Evolutionary conservation across 2,888 invertebrate genomes (phyloP).

Genomic region (Dynastes tityus): DNA sequence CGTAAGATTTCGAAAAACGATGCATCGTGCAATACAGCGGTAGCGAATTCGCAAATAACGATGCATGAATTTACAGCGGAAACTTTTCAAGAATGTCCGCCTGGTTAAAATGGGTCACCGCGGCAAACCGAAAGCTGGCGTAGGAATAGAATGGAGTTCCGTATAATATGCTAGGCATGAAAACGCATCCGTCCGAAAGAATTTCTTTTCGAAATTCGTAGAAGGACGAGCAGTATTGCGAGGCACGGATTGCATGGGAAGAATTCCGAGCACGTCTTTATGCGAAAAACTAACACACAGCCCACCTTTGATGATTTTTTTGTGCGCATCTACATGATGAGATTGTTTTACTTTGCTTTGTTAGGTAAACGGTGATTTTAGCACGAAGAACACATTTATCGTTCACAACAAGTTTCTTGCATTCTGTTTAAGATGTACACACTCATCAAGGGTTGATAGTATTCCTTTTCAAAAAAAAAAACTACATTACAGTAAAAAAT

Average conservation of each 20-base stretch:
- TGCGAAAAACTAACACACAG: conserved; percentile 35
- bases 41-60: conserved; percentile 17
- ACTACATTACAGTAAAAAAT: no score
- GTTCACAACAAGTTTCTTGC: no score
- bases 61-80: conserved; percentile 25
- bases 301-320: conserved; percentile 23
- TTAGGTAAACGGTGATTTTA: neutral
- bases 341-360: neutral
- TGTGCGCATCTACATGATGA: neutral
- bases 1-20: neutral
- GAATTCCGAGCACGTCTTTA: conserved; percentile 35
- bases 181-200: conserved; percentile 39
- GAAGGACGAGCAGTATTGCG: conserved; percentile 32
- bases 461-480: no score
- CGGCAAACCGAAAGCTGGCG: conserved; percentile 24
- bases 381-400: no score
- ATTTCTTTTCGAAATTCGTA: conserved; percentile 42
- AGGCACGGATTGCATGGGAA: conserved; percentile 19
- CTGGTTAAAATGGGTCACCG: conserved; percentile 33
- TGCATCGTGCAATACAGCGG: neutral
- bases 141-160: conserved; percentile 22
- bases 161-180: conserved; percentile 38
- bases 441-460: no score
- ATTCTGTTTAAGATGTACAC: no score
- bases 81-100: conserved; percentile 39